phyloP scores from a whole-genome alignment of 2,113 vertebrate genomes.

The Anoplopoma fimbria region DNA sequence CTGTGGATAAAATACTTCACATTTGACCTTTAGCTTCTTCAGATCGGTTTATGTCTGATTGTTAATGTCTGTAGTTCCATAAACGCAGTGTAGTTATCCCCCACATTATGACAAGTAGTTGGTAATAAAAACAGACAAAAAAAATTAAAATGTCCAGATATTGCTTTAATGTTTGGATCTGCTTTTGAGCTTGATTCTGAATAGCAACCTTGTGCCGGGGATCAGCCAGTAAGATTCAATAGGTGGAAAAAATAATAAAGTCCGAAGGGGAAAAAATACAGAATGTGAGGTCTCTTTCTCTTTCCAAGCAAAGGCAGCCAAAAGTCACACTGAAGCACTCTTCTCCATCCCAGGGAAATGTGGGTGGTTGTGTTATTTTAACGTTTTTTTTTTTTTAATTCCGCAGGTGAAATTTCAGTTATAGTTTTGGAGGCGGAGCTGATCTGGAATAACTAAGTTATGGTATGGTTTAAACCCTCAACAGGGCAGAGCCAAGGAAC shows the following conservation, averaged over 20 bases:
- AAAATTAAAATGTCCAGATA: constrained; percentile 28
- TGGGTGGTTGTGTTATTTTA: neutral
- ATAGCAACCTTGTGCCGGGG: neutral
- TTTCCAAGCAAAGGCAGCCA: neutral
- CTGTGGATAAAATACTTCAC: neutral
- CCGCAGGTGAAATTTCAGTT: neutral
- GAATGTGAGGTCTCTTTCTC: neutral
- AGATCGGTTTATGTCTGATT: neutral
- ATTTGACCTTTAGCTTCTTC: constrained; percentile 7
- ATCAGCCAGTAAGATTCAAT: constrained; percentile 10
- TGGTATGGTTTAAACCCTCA: constrained; percentile 3
- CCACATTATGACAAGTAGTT: constrained; percentile 64
- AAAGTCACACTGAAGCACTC: neutral
- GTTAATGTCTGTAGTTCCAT: constrained; percentile 1
- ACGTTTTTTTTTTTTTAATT: too few relatives aligned
- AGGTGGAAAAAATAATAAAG: neutral
- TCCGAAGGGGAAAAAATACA: neutral
- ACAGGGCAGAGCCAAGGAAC: constrained; percentile 15
- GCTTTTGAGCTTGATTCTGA: neutral
- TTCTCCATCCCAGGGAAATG: neutral
- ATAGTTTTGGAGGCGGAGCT: neutral
- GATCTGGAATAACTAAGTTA: neutral
- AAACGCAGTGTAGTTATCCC: neutral
- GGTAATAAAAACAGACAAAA: constrained; percentile 25
- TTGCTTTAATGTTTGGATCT: constrained; percentile 27